Base-by-base conservation (phyloP, 1,140 invertebrate species). In the Battus philenor region DNA sequence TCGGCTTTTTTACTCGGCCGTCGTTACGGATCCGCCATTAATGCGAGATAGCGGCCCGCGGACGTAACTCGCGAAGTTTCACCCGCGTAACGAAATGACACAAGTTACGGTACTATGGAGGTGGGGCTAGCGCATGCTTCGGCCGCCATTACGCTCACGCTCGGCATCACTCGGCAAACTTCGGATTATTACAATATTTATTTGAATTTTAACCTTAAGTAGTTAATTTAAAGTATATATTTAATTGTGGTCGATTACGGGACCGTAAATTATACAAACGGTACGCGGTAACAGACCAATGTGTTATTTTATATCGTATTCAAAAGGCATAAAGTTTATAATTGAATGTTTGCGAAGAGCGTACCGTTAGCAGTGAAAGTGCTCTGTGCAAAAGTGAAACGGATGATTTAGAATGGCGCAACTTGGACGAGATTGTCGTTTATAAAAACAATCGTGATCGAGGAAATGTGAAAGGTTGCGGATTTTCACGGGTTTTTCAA, bases 311-410 rank as follows among this genome's bases (percentile, higher is more conserved):
- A 20, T 11, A 10, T 17, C 9, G 33, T 36, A 36, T 22, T 4
- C 0, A 11, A 2, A 2, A 2, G n/a, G 0, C 1, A 10, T 57
- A 60, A 48, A 50, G 54, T 53, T 13, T 27, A 29, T 38, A 54
- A 54, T 58, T 43, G 50, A 15, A 48, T 52, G 51, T 43, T 31
- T 15, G 33, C 12, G 15, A 24, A 24, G 30, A 24, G 18, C 56
- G 55, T 67, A 73, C 73, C 70, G 77, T 81, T 77, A 70, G 61
- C 64, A 79, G 77, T 79, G 77, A 82, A 82, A 82, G 77, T 82
- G 59, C 58, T 58, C 51, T 24, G 30, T 27, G 64, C 75, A 82
- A 82, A 82, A 82, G 77, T 82, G 77, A 82, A 82, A 82, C 75
- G 70, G 59, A 65, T 61, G 64, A 61, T 68, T 72, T 61, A 53